These are phyloP conservation scores for Venustaconcha ellipsiformis DNA, from an alignment of 1,140 invertebrate genomes.

Conservation along the genomic window DNA sequence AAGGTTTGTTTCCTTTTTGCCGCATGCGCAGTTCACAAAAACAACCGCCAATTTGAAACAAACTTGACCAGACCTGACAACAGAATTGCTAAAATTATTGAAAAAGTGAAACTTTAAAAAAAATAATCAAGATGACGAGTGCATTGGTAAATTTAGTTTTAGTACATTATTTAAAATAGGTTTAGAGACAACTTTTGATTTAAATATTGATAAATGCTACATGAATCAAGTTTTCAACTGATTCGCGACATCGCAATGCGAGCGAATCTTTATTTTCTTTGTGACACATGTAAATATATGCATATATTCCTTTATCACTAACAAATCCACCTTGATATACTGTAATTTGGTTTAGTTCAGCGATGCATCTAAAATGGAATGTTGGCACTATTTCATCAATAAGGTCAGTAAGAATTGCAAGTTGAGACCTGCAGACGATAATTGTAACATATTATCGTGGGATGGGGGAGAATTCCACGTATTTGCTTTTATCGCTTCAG, in stretches of 20 bases:
- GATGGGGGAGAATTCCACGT: too few relatives aligned
- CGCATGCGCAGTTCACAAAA: conserved; percentile 18
- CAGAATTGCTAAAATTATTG: neutral
- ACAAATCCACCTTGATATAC: too few relatives aligned
- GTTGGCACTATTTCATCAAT: too few relatives aligned
- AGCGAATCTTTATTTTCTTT: neutral
- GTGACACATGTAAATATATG: neutral
- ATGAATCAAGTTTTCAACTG: neutral
- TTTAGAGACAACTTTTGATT: neutral
- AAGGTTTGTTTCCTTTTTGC: neutral
- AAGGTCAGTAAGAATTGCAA: too few relatives aligned
- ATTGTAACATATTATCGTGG: too few relatives aligned
- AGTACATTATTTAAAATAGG: neutral
- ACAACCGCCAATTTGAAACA: conserved; percentile 34
- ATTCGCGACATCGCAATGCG: neutral
- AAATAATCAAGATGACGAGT: conserved; percentile 9
- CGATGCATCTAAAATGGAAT: too few relatives aligned
- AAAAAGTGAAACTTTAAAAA: neutral
- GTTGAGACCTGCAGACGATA: too few relatives aligned
- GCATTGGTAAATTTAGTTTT: conserved; percentile 15
- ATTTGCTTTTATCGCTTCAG: too few relatives aligned
- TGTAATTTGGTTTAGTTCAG: too few relatives aligned
- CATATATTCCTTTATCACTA: neutral
- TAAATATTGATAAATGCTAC: neutral
- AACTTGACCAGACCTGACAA: conserved; percentile 24